phyloP scores from a whole-genome alignment of 2,113 vertebrate genomes.

The Aspiorhynchus laticeps region DNA sequence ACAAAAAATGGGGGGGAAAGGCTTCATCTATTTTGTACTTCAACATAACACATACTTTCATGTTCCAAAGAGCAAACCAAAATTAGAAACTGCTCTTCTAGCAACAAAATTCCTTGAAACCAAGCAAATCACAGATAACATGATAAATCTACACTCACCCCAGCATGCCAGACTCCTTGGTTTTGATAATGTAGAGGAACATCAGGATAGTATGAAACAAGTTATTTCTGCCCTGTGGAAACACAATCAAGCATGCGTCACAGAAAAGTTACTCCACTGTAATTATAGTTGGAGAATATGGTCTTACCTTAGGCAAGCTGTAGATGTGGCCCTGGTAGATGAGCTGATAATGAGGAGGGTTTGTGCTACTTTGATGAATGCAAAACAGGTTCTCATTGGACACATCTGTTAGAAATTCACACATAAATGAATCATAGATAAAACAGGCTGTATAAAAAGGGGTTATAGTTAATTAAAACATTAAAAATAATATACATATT shows the following conservation, averaged over 20 bases:
- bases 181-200: constrained; percentile 96
- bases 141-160: constrained; percentile 79
- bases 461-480: background rate
- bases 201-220: constrained; percentile 96
- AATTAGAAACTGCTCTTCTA: background rate
- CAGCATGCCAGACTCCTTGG: constrained; percentile 95
- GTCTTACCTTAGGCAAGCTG: constrained; percentile 90
- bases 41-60: background rate
- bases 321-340: constrained; percentile 90
- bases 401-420: constrained; percentile 75
- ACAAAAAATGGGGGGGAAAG: background rate
- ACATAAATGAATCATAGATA: background rate
- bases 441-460: background rate
- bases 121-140: background rate
- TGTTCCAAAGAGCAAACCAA: background rate
- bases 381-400: constrained; percentile 93
- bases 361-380: constrained; percentile 90
- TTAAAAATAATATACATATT: no score
- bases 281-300: background rate
- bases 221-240: constrained; percentile 91
- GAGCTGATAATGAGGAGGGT: constrained; percentile 93
- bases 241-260: background rate
- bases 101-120: background rate
- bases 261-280: background rate
- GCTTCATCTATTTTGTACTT: background rate